Evolutionary conservation across 2,888 invertebrate species (phyloP).

Genomic region (Drosophila affinis): DNA sequence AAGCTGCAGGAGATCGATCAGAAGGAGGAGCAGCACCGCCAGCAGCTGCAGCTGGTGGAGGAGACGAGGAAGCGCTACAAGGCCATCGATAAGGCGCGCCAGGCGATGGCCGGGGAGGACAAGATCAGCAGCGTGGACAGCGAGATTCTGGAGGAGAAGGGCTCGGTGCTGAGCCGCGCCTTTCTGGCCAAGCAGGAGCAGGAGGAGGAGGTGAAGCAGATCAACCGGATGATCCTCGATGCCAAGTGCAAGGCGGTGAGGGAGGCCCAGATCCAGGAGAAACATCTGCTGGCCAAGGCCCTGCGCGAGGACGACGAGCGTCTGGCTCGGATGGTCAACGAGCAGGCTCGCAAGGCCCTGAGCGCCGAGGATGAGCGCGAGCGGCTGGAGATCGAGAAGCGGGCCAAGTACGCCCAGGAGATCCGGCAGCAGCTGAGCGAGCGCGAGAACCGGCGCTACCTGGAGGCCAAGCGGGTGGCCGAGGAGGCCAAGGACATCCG

Average conservation of each 20-base stretch:
- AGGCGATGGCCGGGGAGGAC: slow-evolving; percentile 61
- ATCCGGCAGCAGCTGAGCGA: slow-evolving; percentile 81
- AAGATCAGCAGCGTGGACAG: slow-evolving; percentile 81
- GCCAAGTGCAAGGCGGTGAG: slow-evolving; percentile 93
- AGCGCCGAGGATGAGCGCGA: slow-evolving; percentile 78
- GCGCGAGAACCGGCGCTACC: slow-evolving; percentile 79
- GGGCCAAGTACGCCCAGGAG: slow-evolving; percentile 80
- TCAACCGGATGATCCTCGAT: slow-evolving; percentile 91
- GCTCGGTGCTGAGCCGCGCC: slow-evolving; percentile 85
- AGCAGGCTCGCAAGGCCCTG: slow-evolving; percentile 77
- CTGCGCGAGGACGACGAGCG: slow-evolving; percentile 81
- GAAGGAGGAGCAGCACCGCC: slow-evolving; percentile 83
- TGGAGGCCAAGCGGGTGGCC: slow-evolving; percentile 83
- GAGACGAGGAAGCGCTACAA: slow-evolving; percentile 85
- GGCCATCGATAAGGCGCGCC: slow-evolving; percentile 82
- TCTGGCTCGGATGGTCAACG: slow-evolving; percentile 81
- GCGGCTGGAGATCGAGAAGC: slow-evolving; percentile 67
- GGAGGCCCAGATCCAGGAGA: slow-evolving; percentile 92
- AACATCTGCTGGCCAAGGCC: slow-evolving; percentile 80
- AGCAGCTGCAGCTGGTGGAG: slow-evolving; percentile 86
- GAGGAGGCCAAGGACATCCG: slow-evolving; percentile 81
- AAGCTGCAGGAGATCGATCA: slow-evolving; percentile 83
- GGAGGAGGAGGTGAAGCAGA: slow-evolving; percentile 88
- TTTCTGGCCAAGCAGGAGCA: slow-evolving; percentile 83
- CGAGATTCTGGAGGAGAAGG: slow-evolving; percentile 81